These are phyloP conservation scores for Nyctibius bracteatus DNA, from an alignment of 2,113 vertebrate genomes.

Conservation along the genomic window DNA sequence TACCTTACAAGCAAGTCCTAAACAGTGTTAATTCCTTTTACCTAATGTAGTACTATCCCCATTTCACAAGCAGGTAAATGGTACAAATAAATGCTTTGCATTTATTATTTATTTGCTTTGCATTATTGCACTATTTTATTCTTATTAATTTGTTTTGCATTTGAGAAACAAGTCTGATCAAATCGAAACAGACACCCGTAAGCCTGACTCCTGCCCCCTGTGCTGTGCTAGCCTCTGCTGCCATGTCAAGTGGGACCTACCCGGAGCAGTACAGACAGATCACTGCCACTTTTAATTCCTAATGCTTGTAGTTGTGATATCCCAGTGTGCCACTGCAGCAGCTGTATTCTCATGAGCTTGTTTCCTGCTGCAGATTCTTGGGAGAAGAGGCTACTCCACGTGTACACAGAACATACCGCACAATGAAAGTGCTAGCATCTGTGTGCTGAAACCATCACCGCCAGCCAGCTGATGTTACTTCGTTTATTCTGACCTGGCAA, in stretches of 20 bases:
- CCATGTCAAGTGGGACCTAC: accelerated
- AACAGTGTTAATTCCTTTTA: not conserved
- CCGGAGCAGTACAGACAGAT: not conserved
- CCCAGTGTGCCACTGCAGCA: accelerated
- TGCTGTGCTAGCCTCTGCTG: not conserved
- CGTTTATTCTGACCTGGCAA: not conserved
- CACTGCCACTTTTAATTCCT: not conserved
- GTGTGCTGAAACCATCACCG: not conserved
- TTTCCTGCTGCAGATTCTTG: not conserved
- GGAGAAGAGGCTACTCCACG: not conserved
- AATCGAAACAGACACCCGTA: accelerated
- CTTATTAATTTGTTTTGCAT: no score
- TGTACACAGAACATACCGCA: not conserved
- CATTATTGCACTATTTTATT: no score
- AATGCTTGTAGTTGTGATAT: accelerated
- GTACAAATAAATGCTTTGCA: not conserved
- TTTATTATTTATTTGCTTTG: no score
- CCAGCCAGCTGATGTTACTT: not conserved
- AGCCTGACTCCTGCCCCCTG: not conserved
- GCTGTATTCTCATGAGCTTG: not conserved
- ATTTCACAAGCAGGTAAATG: not conserved
- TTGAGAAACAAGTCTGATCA: not conserved
- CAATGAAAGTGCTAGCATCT: not conserved
- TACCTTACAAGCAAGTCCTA: not conserved
- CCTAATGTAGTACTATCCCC: not conserved